Evolutionary conservation across 2,797 vertebrate genomes (phyloP).

Genomic region (Tolypeutes matacus): DNA sequence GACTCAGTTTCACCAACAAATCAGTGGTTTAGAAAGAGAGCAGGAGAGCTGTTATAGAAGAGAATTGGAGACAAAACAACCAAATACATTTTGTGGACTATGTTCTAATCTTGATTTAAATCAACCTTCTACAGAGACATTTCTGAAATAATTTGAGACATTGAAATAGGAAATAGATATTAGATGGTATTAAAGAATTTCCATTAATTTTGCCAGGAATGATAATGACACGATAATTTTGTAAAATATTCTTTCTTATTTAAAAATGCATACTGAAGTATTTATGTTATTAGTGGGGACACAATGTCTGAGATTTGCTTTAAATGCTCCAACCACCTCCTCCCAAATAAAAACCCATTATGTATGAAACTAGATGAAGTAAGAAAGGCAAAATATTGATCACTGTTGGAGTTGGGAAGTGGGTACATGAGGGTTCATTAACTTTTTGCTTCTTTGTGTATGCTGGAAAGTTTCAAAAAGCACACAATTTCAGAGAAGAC

Average conservation of each 20-base stretch:
- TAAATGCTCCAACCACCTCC: neutral
- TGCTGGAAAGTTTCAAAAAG: neutral
- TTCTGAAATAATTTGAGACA: neutral
- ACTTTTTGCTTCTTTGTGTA: neutral
- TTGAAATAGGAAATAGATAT: neutral
- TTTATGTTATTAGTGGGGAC: neutral
- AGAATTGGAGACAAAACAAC: neutral
- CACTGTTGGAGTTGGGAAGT: neutral
- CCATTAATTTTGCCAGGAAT: neutral
- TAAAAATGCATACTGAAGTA: neutral
- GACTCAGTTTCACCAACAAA: neutral
- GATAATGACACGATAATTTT: neutral
- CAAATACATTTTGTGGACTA: neutral
- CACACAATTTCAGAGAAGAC: neutral
- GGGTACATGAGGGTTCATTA: neutral
- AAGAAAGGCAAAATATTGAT: neutral
- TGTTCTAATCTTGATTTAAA: slow-evolving; percentile 19
- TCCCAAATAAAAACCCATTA: neutral
- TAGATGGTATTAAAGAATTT: neutral
- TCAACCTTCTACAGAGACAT: neutral
- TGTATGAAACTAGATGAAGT: neutral
- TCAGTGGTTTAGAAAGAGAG: neutral
- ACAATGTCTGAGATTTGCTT: neutral
- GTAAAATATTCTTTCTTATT: slow-evolving; percentile 17
- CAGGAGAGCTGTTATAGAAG: neutral